Evolutionary conservation across 2,797 vertebrate genomes (phyloP), one percentile per base, ranked within the genome.

Genomic region (Euthynnus affinis): DNA sequence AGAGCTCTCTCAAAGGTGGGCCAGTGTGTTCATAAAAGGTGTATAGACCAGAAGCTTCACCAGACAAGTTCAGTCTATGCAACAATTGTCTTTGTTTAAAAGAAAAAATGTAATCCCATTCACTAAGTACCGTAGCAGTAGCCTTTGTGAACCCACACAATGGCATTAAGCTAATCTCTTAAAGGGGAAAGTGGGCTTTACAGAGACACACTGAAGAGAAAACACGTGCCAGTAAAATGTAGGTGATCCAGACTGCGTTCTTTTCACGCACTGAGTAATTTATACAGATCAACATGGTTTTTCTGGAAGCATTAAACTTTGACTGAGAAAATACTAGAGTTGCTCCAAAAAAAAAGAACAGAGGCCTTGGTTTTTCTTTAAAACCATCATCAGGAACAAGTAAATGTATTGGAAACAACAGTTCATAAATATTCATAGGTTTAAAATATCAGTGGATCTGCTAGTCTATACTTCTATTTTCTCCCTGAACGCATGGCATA

Each of bases 91-190:
- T 73, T 86, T 62, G 80, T 82, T 80, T 74, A 64, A 71, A 75
- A 58, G 13, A 59, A 71, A 64, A 70, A 44, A 48, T 29, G 27
- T 81, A 82, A 90, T 84, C 81, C 79, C 58, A 40, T 76, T 77
- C 23, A 78, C 14, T 20, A 64, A 70, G 18, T 49, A 48, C 65
- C 6, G 61, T 9, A 69, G 71, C 73, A 76, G 63, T 63, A 51
- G 66, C 83, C 74, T 81, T 81, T 88, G 79, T 74, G 53, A 61
- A 71, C 6, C 51, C 34, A 69, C 82, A 89, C 86, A 91, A 87
- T 81, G 71, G 89, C 22, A 89, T 90, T 86, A 86, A 55, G 13
- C 60, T 83, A 88, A 88, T 83, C 84, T 76, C 29, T 72, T 44
- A 74, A 82, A 66, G 56, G 58, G 55, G 53, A 90, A 88, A 88